A percentile compares a stretch with the other conserved stretches of the same genome.
phyloP scores from a whole-genome alignment of 2,113 vertebrate species.

The Periophthalmus modestus region DNA sequence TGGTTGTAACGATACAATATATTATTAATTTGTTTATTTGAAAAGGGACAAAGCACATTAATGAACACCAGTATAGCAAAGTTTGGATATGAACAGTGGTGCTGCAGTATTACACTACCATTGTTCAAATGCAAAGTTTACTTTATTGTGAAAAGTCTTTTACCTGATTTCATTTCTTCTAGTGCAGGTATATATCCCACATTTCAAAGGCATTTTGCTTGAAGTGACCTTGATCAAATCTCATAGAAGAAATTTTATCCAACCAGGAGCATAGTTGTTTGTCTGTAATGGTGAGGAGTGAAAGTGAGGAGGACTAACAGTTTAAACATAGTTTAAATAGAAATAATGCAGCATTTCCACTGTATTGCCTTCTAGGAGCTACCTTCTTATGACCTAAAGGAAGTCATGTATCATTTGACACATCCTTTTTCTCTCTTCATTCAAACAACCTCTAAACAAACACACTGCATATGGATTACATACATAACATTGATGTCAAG shows the following conservation, averaged over 20 bases:
- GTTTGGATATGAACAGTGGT: not conserved
- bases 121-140: too few relatives aligned
- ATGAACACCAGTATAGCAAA: too few relatives aligned
- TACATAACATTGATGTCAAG: not conserved
- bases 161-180: not conserved
- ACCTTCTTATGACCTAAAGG: not conserved
- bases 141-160: not conserved
- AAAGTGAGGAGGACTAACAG: too few relatives aligned
- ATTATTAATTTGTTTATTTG: too few relatives aligned
- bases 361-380: not conserved
- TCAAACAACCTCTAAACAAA: not conserved
- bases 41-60: too few relatives aligned
- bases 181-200: not conserved
- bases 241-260: too few relatives aligned
- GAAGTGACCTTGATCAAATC: not conserved
- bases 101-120: not conserved
- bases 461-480: not conserved
- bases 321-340: not conserved
- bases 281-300: too few relatives aligned
- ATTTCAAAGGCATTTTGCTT: not conserved
- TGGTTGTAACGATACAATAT: not conserved
- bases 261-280: too few relatives aligned
- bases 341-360: too few relatives aligned
- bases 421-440: not conserved
- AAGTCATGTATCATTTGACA: not conserved